phyloP scores from a whole-genome alignment of 2,888 invertebrate species.

The Euphydryas editha region DNA sequence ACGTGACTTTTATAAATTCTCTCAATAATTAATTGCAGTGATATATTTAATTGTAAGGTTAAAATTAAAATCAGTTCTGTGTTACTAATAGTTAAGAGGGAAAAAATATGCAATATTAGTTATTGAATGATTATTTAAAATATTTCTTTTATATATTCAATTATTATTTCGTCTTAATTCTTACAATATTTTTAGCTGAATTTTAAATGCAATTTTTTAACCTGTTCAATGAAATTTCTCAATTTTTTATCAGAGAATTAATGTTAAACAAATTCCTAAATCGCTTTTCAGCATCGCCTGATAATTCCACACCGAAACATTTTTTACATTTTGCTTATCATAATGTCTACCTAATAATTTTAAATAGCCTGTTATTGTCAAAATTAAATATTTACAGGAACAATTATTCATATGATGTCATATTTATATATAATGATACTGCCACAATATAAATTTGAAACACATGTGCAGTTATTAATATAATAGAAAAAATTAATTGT shows the following conservation, averaged over 20 bases:
- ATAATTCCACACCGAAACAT: constrained; percentile 8
- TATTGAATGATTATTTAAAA: constrained; percentile 44
- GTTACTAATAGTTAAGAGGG: constrained; percentile 42
- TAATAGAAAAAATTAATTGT: constrained; percentile 26
- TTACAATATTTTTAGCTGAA: constrained; percentile 11
- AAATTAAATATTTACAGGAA: constrained; percentile 57
- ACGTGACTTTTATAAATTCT: constrained; percentile 50
- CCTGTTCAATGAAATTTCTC: constrained; percentile 2
- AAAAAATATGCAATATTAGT: constrained; percentile 51
- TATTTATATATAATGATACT: constrained; percentile 29
- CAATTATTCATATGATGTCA: constrained; percentile 43
- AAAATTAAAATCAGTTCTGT: constrained; percentile 40
- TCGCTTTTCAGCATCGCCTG: constrained; percentile 16
- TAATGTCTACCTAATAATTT: constrained; percentile 53
- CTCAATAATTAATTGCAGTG: constrained; percentile 48
- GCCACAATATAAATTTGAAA: constrained; percentile 35
- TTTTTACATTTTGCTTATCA: constrained; percentile 48
- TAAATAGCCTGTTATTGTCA: constrained; percentile 51
- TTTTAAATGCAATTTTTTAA: constrained; percentile 24
- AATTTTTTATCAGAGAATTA: background rate
- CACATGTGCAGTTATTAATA: constrained; percentile 25
- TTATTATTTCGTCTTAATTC: constrained; percentile 21
- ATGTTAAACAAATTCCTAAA: background rate
- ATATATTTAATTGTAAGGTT: constrained; percentile 43
- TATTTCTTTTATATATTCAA: constrained; percentile 28